Evolutionary conservation across 2,797 vertebrate species (phyloP).

Genomic region (Tokudaia tokunoshimensis): DNA sequence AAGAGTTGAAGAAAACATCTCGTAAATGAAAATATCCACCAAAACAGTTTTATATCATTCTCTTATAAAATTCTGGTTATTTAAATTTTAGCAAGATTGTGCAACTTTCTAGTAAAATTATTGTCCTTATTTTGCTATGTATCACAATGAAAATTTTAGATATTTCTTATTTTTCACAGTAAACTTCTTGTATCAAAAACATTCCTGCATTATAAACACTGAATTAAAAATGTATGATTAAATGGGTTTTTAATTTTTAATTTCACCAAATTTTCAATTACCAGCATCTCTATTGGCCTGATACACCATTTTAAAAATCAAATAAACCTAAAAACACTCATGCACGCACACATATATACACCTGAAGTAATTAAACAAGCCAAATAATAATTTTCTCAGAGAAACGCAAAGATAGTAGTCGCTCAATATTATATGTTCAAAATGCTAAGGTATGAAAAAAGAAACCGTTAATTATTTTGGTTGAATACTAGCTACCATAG

Average conservation of each 20-base stretch:
- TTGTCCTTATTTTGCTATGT: background rate
- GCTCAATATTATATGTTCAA: background rate
- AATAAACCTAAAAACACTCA: background rate
- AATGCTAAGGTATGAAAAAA: background rate
- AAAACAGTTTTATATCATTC: background rate
- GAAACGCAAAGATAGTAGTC: constrained; percentile 61
- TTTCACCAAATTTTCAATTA: constrained; percentile 27
- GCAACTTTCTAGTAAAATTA: constrained; percentile 31
- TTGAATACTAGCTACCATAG: background rate
- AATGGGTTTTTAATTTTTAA: too few relatives aligned
- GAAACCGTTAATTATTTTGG: background rate
- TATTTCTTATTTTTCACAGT: constrained; percentile 31
- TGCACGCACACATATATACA: background rate
- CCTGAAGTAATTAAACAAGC: background rate
- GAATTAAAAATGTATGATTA: background rate
- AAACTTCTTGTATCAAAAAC: constrained; percentile 41
- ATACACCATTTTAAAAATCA: constrained; percentile 29
- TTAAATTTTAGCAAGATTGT: constrained; percentile 43
- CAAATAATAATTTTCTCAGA: background rate
- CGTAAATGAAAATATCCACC: background rate
- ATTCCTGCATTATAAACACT: background rate
- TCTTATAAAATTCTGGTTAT: background rate
- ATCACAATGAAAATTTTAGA: constrained; percentile 41
- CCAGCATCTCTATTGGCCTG: constrained; percentile 11
- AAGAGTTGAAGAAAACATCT: background rate